Percentiles rank a stretch among this genome's conserved stretches.
Conservation (phyloP, 2,888 invertebrate species). For the Odontocolon sp. region DNA sequence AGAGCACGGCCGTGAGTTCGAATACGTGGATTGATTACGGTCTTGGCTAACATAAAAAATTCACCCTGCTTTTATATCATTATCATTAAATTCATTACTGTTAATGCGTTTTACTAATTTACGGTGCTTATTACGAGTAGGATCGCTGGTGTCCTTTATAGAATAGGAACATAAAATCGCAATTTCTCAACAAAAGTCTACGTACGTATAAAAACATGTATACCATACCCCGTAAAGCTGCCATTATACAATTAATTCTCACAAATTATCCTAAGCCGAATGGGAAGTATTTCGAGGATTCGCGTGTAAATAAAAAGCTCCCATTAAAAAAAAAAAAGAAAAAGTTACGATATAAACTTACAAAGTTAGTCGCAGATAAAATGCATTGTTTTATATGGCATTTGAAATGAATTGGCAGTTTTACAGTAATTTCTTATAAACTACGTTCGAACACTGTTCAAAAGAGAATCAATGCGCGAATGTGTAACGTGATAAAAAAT, state of each 20-base stretch:
- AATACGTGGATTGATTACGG: constrained; percentile 21
- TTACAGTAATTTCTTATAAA: constrained; percentile 64
- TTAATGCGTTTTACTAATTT: constrained; percentile 63
- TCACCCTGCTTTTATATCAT: constrained; percentile 75
- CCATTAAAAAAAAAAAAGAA: constrained; percentile 30
- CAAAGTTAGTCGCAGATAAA: constrained; percentile 68
- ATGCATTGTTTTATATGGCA: constrained; percentile 74
- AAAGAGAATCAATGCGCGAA: constrained; percentile 41
- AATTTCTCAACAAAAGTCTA: constrained; percentile 70
- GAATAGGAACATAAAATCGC: constrained; percentile 76
- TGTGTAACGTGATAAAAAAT: constrained; percentile 13
- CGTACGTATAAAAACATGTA: constrained; percentile 63
- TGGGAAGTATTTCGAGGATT: constrained; percentile 44
- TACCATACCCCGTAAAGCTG: constrained; percentile 72
- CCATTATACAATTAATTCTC: constrained; percentile 65
- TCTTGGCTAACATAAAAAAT: constrained; percentile 69
- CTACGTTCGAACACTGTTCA: constrained; percentile 32
- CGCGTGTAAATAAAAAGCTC: constrained; percentile 38
- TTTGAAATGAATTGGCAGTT: constrained; percentile 75
- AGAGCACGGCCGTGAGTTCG: constrained; percentile 62
- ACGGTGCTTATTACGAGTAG: constrained; percentile 64
- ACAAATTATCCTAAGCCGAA: constrained; percentile 48
- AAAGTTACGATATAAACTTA: constrained; percentile 64
- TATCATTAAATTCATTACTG: too few species aligned
- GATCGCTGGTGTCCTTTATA: constrained; percentile 64